These are phyloP conservation scores for Cosmopolites sordidus DNA, from an alignment of 2,888 invertebrate genomes.

Conservation along the genomic window DNA sequence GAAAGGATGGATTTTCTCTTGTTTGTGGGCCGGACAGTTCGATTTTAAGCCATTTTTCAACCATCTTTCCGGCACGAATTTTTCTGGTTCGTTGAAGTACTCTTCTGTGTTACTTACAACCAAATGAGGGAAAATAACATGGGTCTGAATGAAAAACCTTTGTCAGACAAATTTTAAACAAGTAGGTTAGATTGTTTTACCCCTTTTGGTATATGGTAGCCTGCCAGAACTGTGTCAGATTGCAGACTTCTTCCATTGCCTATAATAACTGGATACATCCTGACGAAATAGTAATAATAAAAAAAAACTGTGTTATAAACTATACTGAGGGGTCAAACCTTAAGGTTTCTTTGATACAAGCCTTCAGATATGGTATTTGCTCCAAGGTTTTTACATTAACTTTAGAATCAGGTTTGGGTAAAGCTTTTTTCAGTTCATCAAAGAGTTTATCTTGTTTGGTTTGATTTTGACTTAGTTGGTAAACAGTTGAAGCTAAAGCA, in stretches of 20 bases:
- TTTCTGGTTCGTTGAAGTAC: constrained; percentile 67
- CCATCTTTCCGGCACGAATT: constrained; percentile 76
- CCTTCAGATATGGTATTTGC: constrained; percentile 65
- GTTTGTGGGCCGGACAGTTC: constrained; percentile 38
- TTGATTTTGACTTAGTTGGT: constrained; percentile 67
- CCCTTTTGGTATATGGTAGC: constrained; percentile 77
- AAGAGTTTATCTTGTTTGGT: constrained; percentile 63
- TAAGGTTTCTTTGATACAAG: constrained; percentile 74
- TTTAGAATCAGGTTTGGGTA: constrained; percentile 54
- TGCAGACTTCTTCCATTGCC: constrained; percentile 75
- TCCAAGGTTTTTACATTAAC: constrained; percentile 60
- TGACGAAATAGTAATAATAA: no score
- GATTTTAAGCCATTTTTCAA: constrained; percentile 50
- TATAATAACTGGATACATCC: constrained; percentile 77
- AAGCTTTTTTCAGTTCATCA: constrained; percentile 56
- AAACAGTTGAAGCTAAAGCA: constrained; percentile 69
- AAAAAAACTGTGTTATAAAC: background rate
- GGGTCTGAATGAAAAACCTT: constrained; percentile 54
- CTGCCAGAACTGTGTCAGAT: constrained; percentile 69
- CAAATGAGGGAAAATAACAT: constrained; percentile 75
- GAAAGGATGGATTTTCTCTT: constrained; percentile 66
- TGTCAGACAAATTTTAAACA: background rate
- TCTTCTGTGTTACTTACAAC: constrained; percentile 68
- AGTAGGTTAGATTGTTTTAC: constrained; percentile 48
- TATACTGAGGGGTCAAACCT: no score